phyloP scores from a whole-genome alignment of 2,797 vertebrate genomes.

The Tolypeutes matacus region DNA sequence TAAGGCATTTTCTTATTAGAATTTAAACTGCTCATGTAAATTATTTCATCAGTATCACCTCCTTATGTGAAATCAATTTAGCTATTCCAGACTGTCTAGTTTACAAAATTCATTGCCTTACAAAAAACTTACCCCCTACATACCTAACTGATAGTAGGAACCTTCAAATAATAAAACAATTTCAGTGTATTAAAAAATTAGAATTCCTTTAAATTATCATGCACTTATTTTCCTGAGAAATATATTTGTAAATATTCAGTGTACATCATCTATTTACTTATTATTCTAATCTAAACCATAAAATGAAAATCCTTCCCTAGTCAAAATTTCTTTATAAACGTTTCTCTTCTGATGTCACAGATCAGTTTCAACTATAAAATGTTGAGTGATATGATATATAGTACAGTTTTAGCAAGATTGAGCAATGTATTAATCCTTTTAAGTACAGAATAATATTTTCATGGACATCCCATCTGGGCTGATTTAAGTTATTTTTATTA shows the following conservation, averaged over 20 bases:
- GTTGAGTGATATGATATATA: too few species aligned
- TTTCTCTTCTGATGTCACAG: neutral
- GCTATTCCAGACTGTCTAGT: neutral
- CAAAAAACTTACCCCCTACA: slow-evolving; percentile 10
- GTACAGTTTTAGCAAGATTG: too few species aligned
- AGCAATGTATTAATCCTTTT: too few species aligned
- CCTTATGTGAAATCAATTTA: slow-evolving; percentile 53
- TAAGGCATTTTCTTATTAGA: slow-evolving; percentile 19
- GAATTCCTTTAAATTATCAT: slow-evolving; percentile 25
- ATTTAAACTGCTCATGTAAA: neutral
- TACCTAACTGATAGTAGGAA: neutral
- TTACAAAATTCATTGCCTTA: slow-evolving; percentile 21
- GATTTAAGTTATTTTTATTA: neutral
- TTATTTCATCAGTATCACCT: neutral
- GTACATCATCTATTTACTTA: neutral
- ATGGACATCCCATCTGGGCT: neutral
- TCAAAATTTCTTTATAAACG: slow-evolving; percentile 3
- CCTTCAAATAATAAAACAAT: neutral
- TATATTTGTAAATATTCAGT: neutral
- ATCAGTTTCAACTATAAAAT: neutral
- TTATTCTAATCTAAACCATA: neutral
- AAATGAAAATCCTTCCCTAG: neutral
- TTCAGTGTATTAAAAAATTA: slow-evolving; percentile 4
- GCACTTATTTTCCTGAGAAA: neutral
- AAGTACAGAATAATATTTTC: neutral